These are phyloP conservation scores for Plectus sambesii DNA, from an alignment of 1,140 invertebrate genomes.

Conservation along the genomic window DNA sequence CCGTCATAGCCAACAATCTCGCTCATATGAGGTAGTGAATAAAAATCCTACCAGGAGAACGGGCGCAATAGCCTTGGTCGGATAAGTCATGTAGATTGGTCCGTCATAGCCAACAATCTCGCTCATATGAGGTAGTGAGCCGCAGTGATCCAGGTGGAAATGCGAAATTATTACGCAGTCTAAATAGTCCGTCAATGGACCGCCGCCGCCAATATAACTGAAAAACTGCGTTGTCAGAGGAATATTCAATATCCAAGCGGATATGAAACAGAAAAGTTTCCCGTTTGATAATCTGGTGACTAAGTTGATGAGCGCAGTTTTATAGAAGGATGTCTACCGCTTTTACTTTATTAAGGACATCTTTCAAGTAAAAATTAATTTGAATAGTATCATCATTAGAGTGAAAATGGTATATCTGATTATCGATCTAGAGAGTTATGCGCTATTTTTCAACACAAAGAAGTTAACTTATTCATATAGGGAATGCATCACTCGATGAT, in stretches of 20 bases:
- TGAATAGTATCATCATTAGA: no score
- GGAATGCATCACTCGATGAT: background rate
- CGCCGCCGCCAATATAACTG: constrained; percentile 62
- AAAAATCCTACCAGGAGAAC: constrained; percentile 65
- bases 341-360: no score
- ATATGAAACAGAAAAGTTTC: no score
- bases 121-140: constrained; percentile 88
- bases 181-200: constrained; percentile 75
- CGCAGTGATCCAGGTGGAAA: constrained; percentile 98
- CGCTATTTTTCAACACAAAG: constrained; percentile 7
- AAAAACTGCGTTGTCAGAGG: constrained; percentile 7
- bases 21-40: constrained; percentile 55
- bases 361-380: no score
- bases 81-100: constrained; percentile 99
- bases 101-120: constrained; percentile 95
- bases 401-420: background rate
- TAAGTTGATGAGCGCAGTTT: no score
- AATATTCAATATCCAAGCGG: no score
- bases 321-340: no score
- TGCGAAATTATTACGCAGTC: constrained; percentile 99
- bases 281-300: no score
- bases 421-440: constrained; percentile 1
- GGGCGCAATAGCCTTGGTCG: constrained; percentile 97
- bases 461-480: constrained; percentile 15
- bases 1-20: constrained; percentile 95